Evolutionary conservation across 2,888 invertebrate genomes (phyloP).

Genomic region (Serripes groenlandicus): DNA sequence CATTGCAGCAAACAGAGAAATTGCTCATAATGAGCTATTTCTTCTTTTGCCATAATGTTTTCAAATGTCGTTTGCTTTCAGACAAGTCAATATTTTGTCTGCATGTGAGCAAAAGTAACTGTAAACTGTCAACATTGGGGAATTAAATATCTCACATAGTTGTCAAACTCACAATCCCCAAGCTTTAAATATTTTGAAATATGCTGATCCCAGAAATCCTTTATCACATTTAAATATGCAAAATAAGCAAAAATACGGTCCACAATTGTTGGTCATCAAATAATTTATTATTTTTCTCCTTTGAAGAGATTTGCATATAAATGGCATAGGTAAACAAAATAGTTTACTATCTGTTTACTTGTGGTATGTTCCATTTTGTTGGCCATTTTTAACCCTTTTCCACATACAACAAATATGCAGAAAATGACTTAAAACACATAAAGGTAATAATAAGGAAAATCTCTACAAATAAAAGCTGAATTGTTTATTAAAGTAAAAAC

Average conservation of each 20-base stretch:
- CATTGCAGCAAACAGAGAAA: neutral
- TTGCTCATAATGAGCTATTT: neutral
- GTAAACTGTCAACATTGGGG: no score
- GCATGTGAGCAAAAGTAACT: no score
- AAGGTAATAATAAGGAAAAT: no score
- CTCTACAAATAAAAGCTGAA: no score
- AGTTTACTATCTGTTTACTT: conserved; percentile 15
- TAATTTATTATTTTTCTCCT: conserved; percentile 2
- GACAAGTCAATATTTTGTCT: neutral
- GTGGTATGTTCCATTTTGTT: conserved; percentile 1
- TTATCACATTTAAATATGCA: neutral
- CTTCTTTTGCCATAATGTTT: neutral
- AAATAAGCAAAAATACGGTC: conserved; percentile 5
- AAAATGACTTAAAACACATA: no score
- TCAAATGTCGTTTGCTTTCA: neutral
- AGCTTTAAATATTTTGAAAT: no score
- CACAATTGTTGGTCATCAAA: neutral
- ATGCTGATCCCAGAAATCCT: no score
- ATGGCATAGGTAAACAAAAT: conserved; percentile 5
- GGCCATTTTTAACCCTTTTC: no score
- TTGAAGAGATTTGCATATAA: neutral
- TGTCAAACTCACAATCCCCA: no score
- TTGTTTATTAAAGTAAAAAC: no score
- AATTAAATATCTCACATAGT: no score
- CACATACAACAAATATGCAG: no score